phyloP scores from a whole-genome alignment of 2,888 invertebrate genomes.

The Acrocera orbiculus region DNA sequence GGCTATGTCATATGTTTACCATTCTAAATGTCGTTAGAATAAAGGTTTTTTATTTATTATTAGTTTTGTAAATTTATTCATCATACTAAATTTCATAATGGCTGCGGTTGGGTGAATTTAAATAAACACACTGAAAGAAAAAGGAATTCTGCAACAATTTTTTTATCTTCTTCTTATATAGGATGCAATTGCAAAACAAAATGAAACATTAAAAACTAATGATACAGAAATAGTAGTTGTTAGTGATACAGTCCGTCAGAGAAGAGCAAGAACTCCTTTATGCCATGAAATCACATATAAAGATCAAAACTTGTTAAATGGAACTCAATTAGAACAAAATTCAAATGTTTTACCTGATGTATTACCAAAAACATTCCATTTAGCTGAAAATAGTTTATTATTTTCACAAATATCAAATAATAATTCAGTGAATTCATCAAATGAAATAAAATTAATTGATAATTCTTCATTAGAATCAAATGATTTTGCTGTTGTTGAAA shows the following conservation, averaged over 20 bases:
- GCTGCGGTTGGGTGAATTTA: no score
- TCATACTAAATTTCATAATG: no score
- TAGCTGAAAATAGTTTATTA: slow-evolving; percentile 47
- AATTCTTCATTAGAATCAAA: slow-evolving; percentile 9
- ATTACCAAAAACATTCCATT: slow-evolving; percentile 42
- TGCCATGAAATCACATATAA: slow-evolving; percentile 21
- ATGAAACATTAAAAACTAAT: slow-evolving; percentile 11
- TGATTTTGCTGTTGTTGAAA: slow-evolving; percentile 45
- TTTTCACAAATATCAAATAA: slow-evolving; percentile 50
- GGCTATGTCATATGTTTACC: no score
- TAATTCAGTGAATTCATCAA: slow-evolving; percentile 21
- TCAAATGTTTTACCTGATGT: slow-evolving; percentile 32
- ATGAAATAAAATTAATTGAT: no score
- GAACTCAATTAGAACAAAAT: slow-evolving; percentile 13
- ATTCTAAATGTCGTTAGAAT: no score
- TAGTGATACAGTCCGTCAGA: slow-evolving; percentile 44
- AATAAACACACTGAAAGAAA: background rate
- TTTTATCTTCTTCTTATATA: no score
- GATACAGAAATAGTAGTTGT: slow-evolving; percentile 41
- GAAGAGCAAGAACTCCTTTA: slow-evolving; percentile 28
- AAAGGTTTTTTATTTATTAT: no score
- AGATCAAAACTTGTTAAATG: slow-evolving; percentile 13
- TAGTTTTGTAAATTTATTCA: no score
- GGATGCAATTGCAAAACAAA: slow-evolving; percentile 8
- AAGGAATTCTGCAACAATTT: background rate